Percentiles rank a stretch among this genome's conserved stretches.
Conservation (phyloP, 2,797 vertebrate species). For the Tauraco hartlaubi region DNA sequence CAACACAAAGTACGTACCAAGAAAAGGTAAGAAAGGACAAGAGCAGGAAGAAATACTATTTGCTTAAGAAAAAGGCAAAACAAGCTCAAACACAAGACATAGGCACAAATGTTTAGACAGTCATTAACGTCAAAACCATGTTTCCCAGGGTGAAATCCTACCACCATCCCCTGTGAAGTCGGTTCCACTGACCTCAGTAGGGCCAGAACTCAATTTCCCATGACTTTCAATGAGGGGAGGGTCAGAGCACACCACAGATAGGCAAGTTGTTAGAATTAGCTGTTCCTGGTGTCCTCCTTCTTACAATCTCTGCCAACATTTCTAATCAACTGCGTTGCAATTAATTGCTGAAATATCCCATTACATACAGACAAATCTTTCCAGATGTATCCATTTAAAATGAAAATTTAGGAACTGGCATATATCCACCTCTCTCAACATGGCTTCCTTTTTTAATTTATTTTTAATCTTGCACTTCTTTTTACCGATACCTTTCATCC, state of each 20-base stretch:
- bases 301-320: background rate
- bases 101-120: background rate
- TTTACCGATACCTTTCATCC: conserved; percentile 9
- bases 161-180: background rate
- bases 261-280: background rate
- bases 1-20: background rate
- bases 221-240: background rate
- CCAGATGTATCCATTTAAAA: background rate
- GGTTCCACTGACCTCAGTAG: background rate
- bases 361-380: background rate
- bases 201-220: background rate
- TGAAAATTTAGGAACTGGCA: background rate
- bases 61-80: background rate
- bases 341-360: background rate
- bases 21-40: background rate
- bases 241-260: background rate
- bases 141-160: background rate
- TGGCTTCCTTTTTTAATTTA: conserved; percentile 4
- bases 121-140: background rate
- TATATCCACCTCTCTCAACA: background rate
- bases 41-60: background rate
- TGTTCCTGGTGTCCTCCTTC: background rate
- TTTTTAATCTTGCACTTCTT: conserved; percentile 44
- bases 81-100: background rate
- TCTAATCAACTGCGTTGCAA: background rate